phyloP scores from a whole-genome alignment of 2,888 invertebrate genomes.

The Pantelozetes paolii region DNA sequence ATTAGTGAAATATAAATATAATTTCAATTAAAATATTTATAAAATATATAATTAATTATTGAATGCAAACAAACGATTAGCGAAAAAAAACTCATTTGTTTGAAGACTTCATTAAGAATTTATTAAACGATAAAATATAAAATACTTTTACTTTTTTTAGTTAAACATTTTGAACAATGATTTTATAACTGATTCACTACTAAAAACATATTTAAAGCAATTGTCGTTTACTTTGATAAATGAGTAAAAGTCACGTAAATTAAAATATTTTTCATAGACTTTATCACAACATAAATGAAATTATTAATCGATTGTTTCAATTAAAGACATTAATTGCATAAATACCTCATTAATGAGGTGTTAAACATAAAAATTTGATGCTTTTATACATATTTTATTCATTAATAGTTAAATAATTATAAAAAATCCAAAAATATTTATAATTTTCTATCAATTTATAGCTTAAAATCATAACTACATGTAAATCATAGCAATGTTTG shows the following conservation, averaged over 20 bases:
- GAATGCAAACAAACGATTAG: no score
- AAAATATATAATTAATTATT: no score
- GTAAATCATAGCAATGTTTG: no score
- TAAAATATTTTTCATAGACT: background rate
- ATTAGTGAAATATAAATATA: no score
- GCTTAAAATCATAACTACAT: background rate
- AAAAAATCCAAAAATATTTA: background rate
- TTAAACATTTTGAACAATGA: background rate
- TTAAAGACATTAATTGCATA: constrained; percentile 20
- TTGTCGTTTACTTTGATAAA: constrained; percentile 3
- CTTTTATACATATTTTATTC: background rate
- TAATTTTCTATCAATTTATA: background rate
- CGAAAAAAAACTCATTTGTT: no score
- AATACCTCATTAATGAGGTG: constrained; percentile 27
- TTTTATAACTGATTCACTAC: constrained; percentile 14
- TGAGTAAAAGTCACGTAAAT: constrained; percentile 22
- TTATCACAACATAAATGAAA: constrained; percentile 9
- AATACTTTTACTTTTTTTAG: background rate
- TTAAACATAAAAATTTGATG: background rate
- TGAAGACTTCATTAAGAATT: background rate
- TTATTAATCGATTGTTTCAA: constrained; percentile 25
- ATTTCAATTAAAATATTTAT: no score
- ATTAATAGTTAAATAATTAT: constrained; percentile 11
- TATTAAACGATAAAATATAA: background rate
- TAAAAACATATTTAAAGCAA: constrained; percentile 6